A percentile compares a stretch with the other conserved stretches of the same genome.
Conservation (phyloP, 1,140 invertebrate species). For the Atta cephalotes region DNA sequence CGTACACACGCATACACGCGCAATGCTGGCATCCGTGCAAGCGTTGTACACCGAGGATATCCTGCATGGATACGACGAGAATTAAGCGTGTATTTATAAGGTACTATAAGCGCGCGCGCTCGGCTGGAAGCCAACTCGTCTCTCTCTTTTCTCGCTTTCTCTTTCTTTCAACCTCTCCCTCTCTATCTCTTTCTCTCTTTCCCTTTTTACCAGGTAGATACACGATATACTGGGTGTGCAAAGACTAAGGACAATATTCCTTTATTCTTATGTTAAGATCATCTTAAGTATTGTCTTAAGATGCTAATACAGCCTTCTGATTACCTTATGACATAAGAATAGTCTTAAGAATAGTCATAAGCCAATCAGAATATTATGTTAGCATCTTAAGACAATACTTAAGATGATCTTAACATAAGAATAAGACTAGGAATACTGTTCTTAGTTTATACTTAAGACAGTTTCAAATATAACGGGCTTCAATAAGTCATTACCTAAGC, state of each 20-base stretch:
- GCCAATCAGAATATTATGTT: too few relatives aligned
- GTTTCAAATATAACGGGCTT: too few relatives aligned
- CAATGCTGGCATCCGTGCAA: neutral
- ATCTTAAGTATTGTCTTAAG: too few relatives aligned
- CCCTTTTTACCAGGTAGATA: conserved; percentile 53
- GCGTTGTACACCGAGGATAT: neutral
- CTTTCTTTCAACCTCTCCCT: conserved; percentile 39
- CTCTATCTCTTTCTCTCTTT: conserved; percentile 38
- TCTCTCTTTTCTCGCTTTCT: conserved; percentile 60
- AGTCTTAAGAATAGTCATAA: too few relatives aligned
- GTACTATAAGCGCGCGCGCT: conserved; percentile 37
- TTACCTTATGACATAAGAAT: too few relatives aligned
- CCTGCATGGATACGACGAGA: conserved; percentile 39
- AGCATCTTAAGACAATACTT: too few relatives aligned
- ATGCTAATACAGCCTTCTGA: too few relatives aligned
- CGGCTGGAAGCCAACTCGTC: conserved; percentile 49
- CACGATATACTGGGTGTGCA: conserved; percentile 17
- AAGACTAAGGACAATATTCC: neutral
- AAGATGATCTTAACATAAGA: too few relatives aligned
- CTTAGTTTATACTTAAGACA: neutral
- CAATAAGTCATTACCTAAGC: too few relatives aligned
- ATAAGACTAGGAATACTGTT: too few relatives aligned
- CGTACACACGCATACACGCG: conserved; percentile 18
- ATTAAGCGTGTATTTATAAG: conserved; percentile 54
- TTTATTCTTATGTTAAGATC: too few relatives aligned